Base-by-base conservation (phyloP, 2,888 invertebrate species). In the Rhogogaster chlorosoma region DNA sequence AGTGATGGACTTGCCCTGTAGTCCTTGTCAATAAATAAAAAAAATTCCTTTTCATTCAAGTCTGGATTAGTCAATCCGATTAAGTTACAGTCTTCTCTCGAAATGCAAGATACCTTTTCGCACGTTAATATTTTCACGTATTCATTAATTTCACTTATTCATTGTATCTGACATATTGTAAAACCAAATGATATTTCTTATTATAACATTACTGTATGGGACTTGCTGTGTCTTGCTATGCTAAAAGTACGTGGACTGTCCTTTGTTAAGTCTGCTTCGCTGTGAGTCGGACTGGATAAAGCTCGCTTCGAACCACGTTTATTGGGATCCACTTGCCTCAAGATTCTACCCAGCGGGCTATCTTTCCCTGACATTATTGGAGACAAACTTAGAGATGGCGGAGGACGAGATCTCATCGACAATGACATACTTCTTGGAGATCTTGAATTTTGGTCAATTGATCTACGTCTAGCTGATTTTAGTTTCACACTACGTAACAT, bases 401-500 rank as follows among this genome's bases (percentile, higher is more conserved):
- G 38, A 2, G 86, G 77, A 73, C 86, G 86, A 84, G 86, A 87
- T 84, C 88, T 91, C 22, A 89, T 42, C 10, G 90, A 86, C 4
- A 91, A 88, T n/a, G 87, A 85, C 61, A 89, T 86, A 67, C 83
- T 83, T 49, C 89, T 88, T 3, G 92, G 92, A 22, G 92, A 92
- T 87, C 89, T 90, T 29, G 86, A 32, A 53, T 85, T 87, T 26
- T 88, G 88, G 49, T 91, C 89, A 38, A 26, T 82, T 12, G 88
- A 53, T 88, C 88, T 89, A 67, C 90, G 90, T 84, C 90, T 90
- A 57, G 90, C 89, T 49, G 92, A 91, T 84, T 91, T 92, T 10
- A 93, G 86, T 87, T 93, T 93, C 0, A 93, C 93, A 70, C 91
- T 93, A 0, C 91, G 90, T 36, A 93, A 84, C 93, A 93, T 93